phyloP scores from a whole-genome alignment of 2,113 vertebrate species.

The Rhea americana region DNA sequence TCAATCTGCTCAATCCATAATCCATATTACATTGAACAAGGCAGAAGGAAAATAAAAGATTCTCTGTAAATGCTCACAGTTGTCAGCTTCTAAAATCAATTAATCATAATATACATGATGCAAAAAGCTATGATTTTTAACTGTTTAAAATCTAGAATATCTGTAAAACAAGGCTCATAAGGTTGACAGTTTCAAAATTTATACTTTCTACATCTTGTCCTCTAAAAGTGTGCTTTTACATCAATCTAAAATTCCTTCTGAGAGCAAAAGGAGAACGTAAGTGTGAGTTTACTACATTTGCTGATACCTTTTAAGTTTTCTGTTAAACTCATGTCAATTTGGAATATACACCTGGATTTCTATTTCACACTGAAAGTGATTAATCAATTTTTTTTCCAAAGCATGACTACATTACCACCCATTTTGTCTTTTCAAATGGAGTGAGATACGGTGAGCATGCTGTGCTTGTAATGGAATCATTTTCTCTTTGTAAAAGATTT shows the following conservation, averaged over 20 bases:
- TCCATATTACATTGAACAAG: not conserved
- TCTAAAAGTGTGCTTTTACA: not conserved
- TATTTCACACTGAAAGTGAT: not conserved
- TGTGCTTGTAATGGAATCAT: not conserved
- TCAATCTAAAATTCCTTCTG: not conserved
- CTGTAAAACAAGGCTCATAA: not conserved
- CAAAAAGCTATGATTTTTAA: not conserved
- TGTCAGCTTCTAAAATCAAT: slow-evolving; percentile 27
- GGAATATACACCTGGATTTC: not conserved
- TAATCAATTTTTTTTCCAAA: not conserved
- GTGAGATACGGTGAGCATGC: not conserved
- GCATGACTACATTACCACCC: not conserved
- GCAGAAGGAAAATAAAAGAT: not conserved
- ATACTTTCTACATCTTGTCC: not conserved
- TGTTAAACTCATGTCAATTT: not conserved
- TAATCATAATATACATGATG: slow-evolving; percentile 10
- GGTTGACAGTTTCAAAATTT: not conserved
- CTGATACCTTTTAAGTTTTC: not conserved
- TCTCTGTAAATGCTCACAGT: not conserved
- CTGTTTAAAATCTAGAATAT: not conserved
- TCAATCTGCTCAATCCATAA: not conserved
- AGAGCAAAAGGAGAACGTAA: not conserved
- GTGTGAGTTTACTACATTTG: not conserved
- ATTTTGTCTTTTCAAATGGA: not conserved
- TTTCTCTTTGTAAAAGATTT: not conserved